Percentiles rank a stretch among this genome's conserved stretches.
phyloP scores from a whole-genome alignment of 2,797 vertebrate genomes.

The Lacerta agilis region DNA sequence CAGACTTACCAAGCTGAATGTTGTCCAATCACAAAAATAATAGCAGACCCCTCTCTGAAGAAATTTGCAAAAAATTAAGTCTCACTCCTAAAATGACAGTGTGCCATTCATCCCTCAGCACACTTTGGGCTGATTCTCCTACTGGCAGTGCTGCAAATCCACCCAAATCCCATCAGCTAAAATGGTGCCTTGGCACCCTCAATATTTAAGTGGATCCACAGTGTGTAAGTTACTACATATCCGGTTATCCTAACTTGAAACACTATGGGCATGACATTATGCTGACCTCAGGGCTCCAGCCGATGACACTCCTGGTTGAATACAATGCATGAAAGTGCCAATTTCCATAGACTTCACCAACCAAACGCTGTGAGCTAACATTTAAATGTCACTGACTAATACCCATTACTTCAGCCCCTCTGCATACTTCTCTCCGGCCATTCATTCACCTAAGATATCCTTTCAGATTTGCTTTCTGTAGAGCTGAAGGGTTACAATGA shows the following conservation, averaged over 20 bases:
- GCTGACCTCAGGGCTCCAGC: not conserved
- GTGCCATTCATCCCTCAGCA: not conserved
- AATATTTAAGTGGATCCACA: not conserved
- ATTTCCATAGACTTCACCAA: constrained; percentile 24
- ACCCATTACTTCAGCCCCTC: constrained; percentile 28
- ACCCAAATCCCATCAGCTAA: not conserved
- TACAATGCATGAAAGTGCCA: constrained; percentile 4
- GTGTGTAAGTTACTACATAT: not conserved
- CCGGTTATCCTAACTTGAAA: constrained; percentile 7
- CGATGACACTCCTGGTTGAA: not conserved
- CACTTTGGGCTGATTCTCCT: not conserved
- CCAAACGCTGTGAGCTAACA: constrained; percentile 5
- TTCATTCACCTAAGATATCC: constrained; percentile 17
- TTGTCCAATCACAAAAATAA: not conserved
- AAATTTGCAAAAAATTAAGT: not conserved
- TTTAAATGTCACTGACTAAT: constrained; percentile 38
- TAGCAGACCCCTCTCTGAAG: not conserved
- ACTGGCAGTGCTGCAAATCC: not conserved
- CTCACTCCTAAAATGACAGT: not conserved
- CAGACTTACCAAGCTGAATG: no score
- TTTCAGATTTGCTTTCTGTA: constrained; percentile 25
- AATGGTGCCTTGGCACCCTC: not conserved
- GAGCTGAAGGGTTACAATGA: not conserved
- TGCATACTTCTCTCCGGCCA: constrained; percentile 13
- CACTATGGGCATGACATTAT: not conserved